A percentile compares a stretch with the other conserved stretches of the same genome.
phyloP scores from a whole-genome alignment of 2,888 invertebrate genomes.

The Tetheella fluctuosa region DNA sequence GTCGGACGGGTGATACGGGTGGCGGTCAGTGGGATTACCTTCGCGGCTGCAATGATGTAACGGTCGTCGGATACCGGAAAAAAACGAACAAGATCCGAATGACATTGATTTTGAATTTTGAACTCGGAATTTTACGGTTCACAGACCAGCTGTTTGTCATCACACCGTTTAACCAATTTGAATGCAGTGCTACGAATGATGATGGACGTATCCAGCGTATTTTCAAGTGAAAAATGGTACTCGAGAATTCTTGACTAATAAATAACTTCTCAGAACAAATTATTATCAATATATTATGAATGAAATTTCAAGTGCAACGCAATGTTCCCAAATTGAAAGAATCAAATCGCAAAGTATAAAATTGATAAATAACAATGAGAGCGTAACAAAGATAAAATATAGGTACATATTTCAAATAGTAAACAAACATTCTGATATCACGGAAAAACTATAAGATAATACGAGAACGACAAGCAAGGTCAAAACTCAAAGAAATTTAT shows the following conservation, averaged over 20 bases:
- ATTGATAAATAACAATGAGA: too few relatives aligned
- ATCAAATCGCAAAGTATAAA: too few relatives aligned
- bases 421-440: too few relatives aligned
- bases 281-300: too few relatives aligned
- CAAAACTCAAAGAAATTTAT: background rate
- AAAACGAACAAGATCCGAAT: conserved; percentile 46
- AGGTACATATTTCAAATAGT: too few relatives aligned
- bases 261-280: background rate
- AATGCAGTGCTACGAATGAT: background rate
- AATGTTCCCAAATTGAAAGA: too few relatives aligned
- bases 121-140: conserved; percentile 46
- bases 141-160: conserved; percentile 2
- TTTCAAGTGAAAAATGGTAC: background rate
- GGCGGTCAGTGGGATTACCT: conserved; percentile 51
- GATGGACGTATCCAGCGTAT: conserved; percentile 2
- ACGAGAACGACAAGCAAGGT: background rate
- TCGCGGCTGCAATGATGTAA: conserved; percentile 63
- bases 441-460: background rate
- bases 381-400: too few relatives aligned
- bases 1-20: conserved; percentile 51
- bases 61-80: conserved; percentile 45
- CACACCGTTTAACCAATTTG: conserved; percentile 3
- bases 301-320: too few relatives aligned
- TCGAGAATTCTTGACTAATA: background rate
- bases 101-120: conserved; percentile 66